Evolutionary conservation across 2,797 vertebrate species (phyloP).

Genomic region (Siniperca undulata): DNA sequence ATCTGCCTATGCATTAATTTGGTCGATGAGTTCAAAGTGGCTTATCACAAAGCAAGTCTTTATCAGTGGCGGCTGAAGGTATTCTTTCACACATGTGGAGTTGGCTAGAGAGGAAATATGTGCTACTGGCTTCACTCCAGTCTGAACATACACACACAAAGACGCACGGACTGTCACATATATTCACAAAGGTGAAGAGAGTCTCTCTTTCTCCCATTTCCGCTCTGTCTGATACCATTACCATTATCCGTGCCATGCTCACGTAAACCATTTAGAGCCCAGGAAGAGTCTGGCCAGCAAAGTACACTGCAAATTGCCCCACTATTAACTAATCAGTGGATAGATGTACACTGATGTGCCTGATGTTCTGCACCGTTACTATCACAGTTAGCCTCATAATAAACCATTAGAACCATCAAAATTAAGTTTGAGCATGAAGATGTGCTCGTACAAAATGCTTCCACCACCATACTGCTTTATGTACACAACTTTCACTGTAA

Average conservation of each 20-base stretch:
- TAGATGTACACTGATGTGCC: slow-evolving; percentile 63
- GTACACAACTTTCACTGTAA: slow-evolving; percentile 1
- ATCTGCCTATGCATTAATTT: slow-evolving; percentile 14
- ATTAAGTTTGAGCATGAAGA: slow-evolving; percentile 52
- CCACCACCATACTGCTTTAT: slow-evolving; percentile 8
- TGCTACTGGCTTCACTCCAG: slow-evolving; percentile 16
- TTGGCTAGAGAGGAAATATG: not conserved
- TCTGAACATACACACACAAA: slow-evolving; percentile 23
- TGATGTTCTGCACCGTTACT: slow-evolving; percentile 52
- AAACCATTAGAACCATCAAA: slow-evolving; percentile 57
- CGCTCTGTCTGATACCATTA: slow-evolving; percentile 74
- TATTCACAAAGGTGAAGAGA: slow-evolving; percentile 63
- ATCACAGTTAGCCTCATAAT: slow-evolving; percentile 51
- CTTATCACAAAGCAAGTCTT: slow-evolving; percentile 40
- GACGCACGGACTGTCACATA: slow-evolving; percentile 39
- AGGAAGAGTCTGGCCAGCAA: slow-evolving; percentile 62
- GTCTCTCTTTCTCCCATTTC: slow-evolving; percentile 58
- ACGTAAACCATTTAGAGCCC: slow-evolving; percentile 71
- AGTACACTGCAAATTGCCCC: slow-evolving; percentile 75
- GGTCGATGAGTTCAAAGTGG: slow-evolving; percentile 33
- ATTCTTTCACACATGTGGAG: slow-evolving; percentile 28
- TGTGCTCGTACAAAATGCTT: slow-evolving; percentile 2
- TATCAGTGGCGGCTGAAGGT: slow-evolving; percentile 23
- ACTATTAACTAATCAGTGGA: slow-evolving; percentile 80
- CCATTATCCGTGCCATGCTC: slow-evolving; percentile 78